Percentiles rank a stretch among this genome's conserved stretches.
phyloP scores from a whole-genome alignment of 2,113 vertebrate species.

The Scatophagus argus region DNA sequence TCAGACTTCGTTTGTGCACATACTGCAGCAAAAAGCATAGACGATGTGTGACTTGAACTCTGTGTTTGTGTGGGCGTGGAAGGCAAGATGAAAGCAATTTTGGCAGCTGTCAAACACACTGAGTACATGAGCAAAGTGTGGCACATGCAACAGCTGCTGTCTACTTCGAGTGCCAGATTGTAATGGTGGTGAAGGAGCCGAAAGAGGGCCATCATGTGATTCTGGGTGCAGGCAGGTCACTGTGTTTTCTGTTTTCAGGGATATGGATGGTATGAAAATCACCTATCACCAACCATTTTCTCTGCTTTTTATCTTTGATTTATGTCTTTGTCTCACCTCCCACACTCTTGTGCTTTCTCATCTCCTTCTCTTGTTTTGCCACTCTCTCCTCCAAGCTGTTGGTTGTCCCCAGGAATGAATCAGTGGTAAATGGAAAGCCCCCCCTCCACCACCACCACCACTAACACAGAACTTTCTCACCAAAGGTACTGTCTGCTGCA shows the following conservation, averaged over 20 bases:
- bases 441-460: too few relatives aligned
- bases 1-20: constrained; percentile 1
- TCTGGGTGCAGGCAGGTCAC: constrained; percentile 19
- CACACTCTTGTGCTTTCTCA: constrained; percentile 11
- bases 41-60: not conserved
- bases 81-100: not conserved
- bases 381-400: constrained; percentile 34
- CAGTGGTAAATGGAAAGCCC: constrained; percentile 35
- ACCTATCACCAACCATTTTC: constrained; percentile 13
- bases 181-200: constrained; percentile 26
- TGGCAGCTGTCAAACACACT: constrained; percentile 32
- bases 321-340: constrained; percentile 44
- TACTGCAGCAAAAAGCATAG: not conserved
- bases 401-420: constrained; percentile 32
- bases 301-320: constrained; percentile 24
- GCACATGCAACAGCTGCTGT: constrained; percentile 54
- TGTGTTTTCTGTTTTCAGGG: constrained; percentile 21
- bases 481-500: constrained; percentile 29
- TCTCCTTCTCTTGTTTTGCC: constrained; percentile 38
- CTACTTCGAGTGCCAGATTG: constrained; percentile 56
- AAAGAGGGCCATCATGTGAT: not conserved
- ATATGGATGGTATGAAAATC: constrained; percentile 30
- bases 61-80: constrained; percentile 16
- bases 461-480: constrained; percentile 11
- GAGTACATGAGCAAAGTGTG: constrained; percentile 51